Evolutionary conservation across 2,113 vertebrate species (phyloP).

Genomic region (Malurus melanocephalus): DNA sequence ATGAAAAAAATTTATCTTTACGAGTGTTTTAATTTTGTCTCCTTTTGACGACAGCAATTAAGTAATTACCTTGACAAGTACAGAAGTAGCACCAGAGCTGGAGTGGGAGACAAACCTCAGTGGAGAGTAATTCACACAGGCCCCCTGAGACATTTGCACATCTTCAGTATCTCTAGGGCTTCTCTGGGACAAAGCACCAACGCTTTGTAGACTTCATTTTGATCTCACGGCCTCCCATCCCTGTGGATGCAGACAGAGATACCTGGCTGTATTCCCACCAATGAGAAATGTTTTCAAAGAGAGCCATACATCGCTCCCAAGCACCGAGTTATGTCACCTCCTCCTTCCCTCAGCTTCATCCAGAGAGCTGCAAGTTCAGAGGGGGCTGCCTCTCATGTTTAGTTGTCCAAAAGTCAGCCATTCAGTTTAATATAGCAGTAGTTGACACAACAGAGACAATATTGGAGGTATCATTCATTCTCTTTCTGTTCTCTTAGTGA

Average conservation of each 20-base stretch:
- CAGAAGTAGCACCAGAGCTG: neutral
- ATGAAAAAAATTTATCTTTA: neutral
- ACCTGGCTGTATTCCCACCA: neutral
- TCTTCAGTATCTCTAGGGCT: neutral
- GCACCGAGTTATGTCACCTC: neutral
- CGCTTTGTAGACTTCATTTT: neutral
- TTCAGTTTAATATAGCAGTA: neutral
- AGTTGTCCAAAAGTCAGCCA: neutral
- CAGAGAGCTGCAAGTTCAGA: neutral
- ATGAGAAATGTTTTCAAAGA: neutral
- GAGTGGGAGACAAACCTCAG: neutral
- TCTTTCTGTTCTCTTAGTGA: neutral
- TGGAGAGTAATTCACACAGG: neutral
- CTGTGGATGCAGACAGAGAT: neutral
- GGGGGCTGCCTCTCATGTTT: neutral
- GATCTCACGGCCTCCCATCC: neutral
- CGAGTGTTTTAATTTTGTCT: neutral
- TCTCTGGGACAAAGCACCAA: neutral
- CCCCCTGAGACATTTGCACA: rapidly evolving
- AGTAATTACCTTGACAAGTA: neutral
- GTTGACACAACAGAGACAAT: neutral
- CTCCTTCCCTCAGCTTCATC: neutral
- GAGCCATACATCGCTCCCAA: neutral
- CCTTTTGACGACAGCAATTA: neutral
- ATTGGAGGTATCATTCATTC: neutral